A percentile compares a stretch with the other conserved stretches of the same genome.
These are phyloP conservation scores for Gadopsis bispinosus DNA, from an alignment of 2,797 vertebrate species.

Conservation along the genomic window DNA sequence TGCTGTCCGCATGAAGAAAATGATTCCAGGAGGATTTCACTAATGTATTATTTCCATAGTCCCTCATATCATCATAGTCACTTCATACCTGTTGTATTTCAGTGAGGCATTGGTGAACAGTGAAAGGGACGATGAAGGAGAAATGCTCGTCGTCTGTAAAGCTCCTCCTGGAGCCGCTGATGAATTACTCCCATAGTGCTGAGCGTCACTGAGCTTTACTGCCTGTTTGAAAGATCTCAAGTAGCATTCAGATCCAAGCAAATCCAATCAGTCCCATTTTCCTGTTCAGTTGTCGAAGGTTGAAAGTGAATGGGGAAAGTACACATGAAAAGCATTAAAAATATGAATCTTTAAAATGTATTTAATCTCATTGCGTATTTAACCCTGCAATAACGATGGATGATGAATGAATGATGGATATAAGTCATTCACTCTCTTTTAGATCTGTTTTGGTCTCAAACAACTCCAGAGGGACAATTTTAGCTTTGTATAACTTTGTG, in stretches of 20 bases:
- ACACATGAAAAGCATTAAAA: background rate
- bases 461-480: background rate
- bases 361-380: background rate
- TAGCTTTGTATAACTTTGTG: background rate
- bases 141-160: background rate
- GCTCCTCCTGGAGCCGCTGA: conserved; percentile 16
- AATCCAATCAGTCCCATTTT: conserved; percentile 34
- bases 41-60: conserved; percentile 59
- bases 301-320: conserved; percentile 5
- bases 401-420: background rate
- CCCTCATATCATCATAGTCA: conserved; percentile 39
- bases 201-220: conserved; percentile 1
- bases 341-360: background rate
- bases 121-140: conserved; percentile 21
- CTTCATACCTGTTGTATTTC: conserved; percentile 64
- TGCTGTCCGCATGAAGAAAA: conserved; percentile 20
- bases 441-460: background rate
- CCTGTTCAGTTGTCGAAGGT: background rate
- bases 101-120: conserved; percentile 34
- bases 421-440: background rate
- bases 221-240: conserved; percentile 21
- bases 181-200: conserved; percentile 23
- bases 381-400: conserved; percentile 7
- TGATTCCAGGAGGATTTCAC: conserved; percentile 52
- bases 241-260: conserved; percentile 9